Conservation (phyloP, 2,113 vertebrate species). For the Psammodynastes pulverulentus region DNA sequence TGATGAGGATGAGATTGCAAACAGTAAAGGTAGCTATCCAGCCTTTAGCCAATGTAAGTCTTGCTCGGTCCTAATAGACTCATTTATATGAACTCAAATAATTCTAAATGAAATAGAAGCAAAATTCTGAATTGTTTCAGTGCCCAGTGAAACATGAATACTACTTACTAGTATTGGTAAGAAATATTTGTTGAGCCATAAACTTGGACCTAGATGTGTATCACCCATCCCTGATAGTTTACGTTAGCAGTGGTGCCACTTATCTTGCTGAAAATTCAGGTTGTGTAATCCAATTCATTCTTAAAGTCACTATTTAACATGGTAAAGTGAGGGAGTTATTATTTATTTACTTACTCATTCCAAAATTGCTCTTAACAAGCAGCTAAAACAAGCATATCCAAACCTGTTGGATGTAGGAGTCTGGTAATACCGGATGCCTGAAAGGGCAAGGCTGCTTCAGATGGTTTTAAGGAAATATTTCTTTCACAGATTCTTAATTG, state of each 20-base stretch:
- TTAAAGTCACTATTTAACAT: background rate
- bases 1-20: background rate
- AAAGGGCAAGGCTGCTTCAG: background rate
- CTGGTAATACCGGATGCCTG: background rate
- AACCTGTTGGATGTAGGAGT: background rate
- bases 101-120: background rate
- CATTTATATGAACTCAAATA: background rate
- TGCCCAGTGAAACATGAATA: background rate
- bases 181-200: background rate
- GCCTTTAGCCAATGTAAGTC: background rate
- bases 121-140: background rate
- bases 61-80: background rate
- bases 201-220: background rate
- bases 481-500: background rate
- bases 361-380: background rate
- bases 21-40: background rate
- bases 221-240: background rate
- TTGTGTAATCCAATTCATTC: background rate
- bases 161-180: background rate
- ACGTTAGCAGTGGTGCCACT: background rate
- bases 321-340: background rate
- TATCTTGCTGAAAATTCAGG: background rate
- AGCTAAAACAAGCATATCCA: background rate
- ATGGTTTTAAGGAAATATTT: background rate
- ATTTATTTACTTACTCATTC: background rate